Base-by-base conservation (phyloP, 2,888 invertebrate genomes). In the Parochlus steinenii region DNA sequence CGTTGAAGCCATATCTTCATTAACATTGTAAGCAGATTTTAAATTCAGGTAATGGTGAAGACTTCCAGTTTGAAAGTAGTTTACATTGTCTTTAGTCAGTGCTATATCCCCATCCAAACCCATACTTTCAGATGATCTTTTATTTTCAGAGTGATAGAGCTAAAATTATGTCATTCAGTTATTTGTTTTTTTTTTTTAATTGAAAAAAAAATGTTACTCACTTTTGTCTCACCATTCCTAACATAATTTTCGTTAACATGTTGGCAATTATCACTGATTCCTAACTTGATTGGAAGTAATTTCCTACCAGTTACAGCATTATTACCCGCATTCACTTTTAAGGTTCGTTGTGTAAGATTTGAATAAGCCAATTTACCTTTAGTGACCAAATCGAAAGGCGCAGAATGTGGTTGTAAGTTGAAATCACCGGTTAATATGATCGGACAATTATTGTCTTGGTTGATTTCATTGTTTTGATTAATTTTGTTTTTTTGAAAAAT, bases 401-500 rank as follows among this genome's bases (percentile, higher is more conserved):
- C 67, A 25, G 82, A 77, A 27, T 69, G 55, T 0, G 89, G 86
- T 38, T 69, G 62, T 3, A 82, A 72, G 58, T 97, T 98, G 41
- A 97, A 81, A 57, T 98, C 98, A 0, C 98, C 98, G 4, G 86
- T 80, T 40, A 97, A 45, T 40, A 98, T 73, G 5, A 86, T 69
- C 0, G 93, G 90, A 24, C 74, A 53, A 3, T 38, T 38, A 2
- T 53, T 53, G 54, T 54, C 48, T 34, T 43, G 47, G 1, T 52
- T 52, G 14, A 25, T 23, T 16, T 7, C 7, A n/a, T 7, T 33
- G 18, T 18, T 17, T 12, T 6, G 29, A 17, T 22, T 36, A 25
- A 51, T 51, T 25, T 16, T 17, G 16, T 16, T 29, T 16, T 16
- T 16, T 12, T n/a, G n/a, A n/a, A n/a, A n/a, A n/a, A 18, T n/a